A percentile compares a stretch with the other conserved stretches of the same genome.
Evolutionary conservation across 2,888 invertebrate genomes (phyloP).

Genomic region (Clitarchus hookeri): DNA sequence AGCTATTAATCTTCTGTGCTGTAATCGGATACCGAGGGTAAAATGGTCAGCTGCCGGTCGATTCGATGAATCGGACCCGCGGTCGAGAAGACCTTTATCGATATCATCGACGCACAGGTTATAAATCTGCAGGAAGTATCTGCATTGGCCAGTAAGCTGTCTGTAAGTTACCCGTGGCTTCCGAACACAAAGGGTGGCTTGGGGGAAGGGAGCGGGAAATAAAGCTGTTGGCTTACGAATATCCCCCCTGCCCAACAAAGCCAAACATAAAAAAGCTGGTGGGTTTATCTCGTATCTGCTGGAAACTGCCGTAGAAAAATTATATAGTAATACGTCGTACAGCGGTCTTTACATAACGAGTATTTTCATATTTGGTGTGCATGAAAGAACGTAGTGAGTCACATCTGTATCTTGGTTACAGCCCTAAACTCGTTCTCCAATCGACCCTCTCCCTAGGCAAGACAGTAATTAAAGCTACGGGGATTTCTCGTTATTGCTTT

Average conservation of each 20-base stretch:
- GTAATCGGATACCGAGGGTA: neutral
- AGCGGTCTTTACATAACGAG: neutral
- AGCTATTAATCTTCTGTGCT: neutral
- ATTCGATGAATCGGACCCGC: neutral
- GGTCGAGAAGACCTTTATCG: neutral
- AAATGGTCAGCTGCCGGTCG: neutral
- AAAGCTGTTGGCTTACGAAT: neutral
- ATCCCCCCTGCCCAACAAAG: neutral
- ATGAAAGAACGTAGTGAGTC: neutral
- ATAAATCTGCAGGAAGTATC: neutral
- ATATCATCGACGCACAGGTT: neutral
- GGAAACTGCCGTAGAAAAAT: neutral
- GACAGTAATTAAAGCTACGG: neutral
- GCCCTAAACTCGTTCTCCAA: neutral
- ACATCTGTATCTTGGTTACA: neutral
- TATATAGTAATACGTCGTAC: neutral
- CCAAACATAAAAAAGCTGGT: neutral
- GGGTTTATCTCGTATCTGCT: neutral
- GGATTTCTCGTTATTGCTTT: neutral
- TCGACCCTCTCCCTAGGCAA: neutral
- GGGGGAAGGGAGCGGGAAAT: neutral
- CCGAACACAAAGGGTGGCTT: neutral
- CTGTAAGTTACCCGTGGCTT: neutral
- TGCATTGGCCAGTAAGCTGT: neutral
- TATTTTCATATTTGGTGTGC: neutral